These are phyloP conservation scores for Crossaster papposus DNA, from an alignment of 53 echinoderm and acorn worm genomes.

Conservation along the genomic window DNA sequence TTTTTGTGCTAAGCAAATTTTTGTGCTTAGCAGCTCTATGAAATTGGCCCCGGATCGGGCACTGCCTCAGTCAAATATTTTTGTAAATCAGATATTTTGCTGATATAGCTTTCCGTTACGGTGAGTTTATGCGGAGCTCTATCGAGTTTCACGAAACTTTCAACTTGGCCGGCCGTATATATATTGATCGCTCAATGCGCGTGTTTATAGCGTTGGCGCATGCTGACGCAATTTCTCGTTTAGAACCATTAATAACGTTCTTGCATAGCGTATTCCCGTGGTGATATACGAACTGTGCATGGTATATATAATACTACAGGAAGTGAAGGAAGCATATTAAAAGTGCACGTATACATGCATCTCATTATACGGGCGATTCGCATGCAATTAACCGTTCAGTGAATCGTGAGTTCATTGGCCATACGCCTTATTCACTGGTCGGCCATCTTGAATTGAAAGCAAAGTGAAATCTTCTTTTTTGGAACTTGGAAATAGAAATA, in stretches of 20 bases:
- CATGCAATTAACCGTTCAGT: background rate
- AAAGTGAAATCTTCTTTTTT: too few species aligned
- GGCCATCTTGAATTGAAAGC: too few species aligned
- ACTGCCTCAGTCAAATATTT: background rate
- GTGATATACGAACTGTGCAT: too few species aligned
- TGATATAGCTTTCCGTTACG: background rate
- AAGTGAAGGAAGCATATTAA: background rate
- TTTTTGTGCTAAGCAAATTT: too few species aligned
- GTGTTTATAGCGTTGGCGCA: background rate
- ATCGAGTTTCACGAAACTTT: background rate
- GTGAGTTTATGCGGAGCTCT: background rate
- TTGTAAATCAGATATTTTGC: background rate
- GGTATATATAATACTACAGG: background rate
- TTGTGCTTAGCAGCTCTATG: too few species aligned
- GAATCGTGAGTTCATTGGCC: background rate
- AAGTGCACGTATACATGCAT: background rate
- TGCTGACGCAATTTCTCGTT: too few species aligned
- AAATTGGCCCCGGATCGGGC: background rate
- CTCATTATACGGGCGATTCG: slow-evolving; percentile 16
- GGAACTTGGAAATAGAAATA: too few species aligned
- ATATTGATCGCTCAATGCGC: background rate
- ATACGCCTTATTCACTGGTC: too few species aligned
- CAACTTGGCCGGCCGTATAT: background rate
- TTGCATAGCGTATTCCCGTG: background rate
- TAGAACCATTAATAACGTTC: too few species aligned